Conservation (phyloP, 2,113 vertebrate species). For the Pipra filicauda region DNA sequence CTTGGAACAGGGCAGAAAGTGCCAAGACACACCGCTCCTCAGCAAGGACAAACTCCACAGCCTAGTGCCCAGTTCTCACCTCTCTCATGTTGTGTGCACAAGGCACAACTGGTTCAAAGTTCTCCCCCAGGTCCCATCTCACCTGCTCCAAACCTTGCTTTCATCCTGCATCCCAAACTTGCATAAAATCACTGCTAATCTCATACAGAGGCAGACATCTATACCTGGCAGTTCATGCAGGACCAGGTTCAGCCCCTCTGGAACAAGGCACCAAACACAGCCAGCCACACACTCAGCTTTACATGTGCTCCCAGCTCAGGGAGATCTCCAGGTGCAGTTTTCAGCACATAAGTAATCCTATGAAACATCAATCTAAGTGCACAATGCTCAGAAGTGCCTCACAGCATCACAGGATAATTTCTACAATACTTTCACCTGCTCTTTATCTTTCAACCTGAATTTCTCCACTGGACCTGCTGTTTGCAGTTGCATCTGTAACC, state of each 20-base stretch:
- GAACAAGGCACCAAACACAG: background rate
- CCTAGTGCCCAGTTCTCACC: background rate
- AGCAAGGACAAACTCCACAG: background rate
- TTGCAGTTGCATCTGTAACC: background rate
- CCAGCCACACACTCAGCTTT: background rate
- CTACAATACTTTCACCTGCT: background rate
- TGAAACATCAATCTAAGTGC: background rate
- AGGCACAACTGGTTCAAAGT: rapidly evolving
- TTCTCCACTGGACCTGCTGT: background rate
- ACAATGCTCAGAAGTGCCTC: background rate
- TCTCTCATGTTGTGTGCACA: rapidly evolving
- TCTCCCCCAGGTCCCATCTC: background rate
- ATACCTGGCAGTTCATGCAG: rapidly evolving
- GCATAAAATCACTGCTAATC: background rate
- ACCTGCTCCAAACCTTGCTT: background rate
- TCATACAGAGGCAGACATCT: background rate
- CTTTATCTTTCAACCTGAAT: background rate
- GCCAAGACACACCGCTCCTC: background rate
- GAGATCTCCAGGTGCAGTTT: background rate
- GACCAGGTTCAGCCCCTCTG: background rate
- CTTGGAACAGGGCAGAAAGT: background rate
- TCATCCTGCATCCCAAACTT: background rate
- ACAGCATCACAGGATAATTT: background rate
- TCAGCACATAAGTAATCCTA: background rate
- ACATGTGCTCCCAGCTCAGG: background rate